These are phyloP conservation scores for Asarcornis scutulata DNA, from an alignment of 2,113 vertebrate species.

Conservation along the genomic window DNA sequence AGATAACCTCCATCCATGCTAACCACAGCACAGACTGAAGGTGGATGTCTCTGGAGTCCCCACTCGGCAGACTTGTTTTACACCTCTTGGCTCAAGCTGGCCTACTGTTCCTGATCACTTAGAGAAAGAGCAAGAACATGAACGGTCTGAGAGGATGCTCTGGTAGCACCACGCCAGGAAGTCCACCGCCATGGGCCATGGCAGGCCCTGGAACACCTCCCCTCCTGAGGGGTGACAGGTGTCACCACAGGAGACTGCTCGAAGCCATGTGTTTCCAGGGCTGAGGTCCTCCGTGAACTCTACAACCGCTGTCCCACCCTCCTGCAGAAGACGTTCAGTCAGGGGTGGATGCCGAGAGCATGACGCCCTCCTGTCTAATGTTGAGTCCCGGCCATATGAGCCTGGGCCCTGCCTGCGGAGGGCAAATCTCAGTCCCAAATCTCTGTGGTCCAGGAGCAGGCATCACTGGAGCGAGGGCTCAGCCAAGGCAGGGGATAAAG, in stretches of 20 bases:
- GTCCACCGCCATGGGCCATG: neutral
- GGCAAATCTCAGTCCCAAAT: neutral
- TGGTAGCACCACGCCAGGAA: neutral
- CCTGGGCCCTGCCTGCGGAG: neutral
- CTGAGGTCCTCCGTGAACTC: neutral
- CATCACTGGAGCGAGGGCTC: neutral
- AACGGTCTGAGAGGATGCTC: neutral
- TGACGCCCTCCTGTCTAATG: neutral
- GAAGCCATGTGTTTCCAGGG: neutral
- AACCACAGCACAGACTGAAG: neutral
- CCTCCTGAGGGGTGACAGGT: neutral
- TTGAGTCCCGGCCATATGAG: fast-evolving
- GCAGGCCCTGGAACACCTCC: neutral
- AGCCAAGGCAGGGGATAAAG: neutral
- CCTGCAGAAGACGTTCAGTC: neutral
- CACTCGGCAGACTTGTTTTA: constrained; percentile 21
- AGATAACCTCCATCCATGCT: neutral
- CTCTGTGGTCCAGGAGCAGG: neutral
- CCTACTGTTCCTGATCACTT: constrained; percentile 1
- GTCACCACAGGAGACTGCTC: neutral
- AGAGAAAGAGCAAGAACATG: neutral
- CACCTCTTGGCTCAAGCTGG: neutral
- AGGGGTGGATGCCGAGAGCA: neutral
- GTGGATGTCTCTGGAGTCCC: neutral
- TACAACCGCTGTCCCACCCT: neutral